Evolutionary conservation across 2,797 vertebrate genomes (phyloP), one percentile per base, ranked within the genome.

Genomic region (Leptoclinus maculatus): DNA sequence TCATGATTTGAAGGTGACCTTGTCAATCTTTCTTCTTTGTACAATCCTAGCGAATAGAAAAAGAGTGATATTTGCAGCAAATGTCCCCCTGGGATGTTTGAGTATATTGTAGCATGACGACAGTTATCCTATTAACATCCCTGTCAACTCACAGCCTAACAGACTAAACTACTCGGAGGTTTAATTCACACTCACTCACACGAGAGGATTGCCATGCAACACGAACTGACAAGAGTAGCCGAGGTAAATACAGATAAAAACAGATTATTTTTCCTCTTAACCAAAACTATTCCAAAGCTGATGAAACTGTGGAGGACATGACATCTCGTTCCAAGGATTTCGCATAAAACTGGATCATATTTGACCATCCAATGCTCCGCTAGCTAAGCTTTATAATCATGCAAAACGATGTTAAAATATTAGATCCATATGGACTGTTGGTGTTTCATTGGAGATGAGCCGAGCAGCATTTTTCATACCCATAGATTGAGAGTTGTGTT

Each of bases 1-100:
- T 5, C 7, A 13, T 32, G 23, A 62, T 67, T 58, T 74, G n/a
- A 83, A 80, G 74, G 68, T 75, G 64, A 85, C 56, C 36, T 54
- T 63, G 12, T 59, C 47, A 21, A 7, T 70, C 54, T 66, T 62
- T 54, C n/a, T 7, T 56, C 69, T 66, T n/a, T 65, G 41, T 39
- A 17, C 27, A 82, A 29, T 38, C 32, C 17, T 14, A 32, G 32
- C 47, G 7, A 54, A 53, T 38, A 47, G 17, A 51, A 7, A 64
- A 43, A 32, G 51, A 41, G 38, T 39, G 54, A 63, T 27, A 49
- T 62, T 66, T 2, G 36, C 39, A 5, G 32, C 57, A 54, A 49
- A 74, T 71, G 57, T 72, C n/a, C 66, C 41, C 23, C 38, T 21
- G 12, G 16, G 27, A 62, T 60, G 53, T 71, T 54, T 66, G 19